Conservation (phyloP, 2,888 invertebrate species). For the Yponomeuta cagnagella region DNA sequence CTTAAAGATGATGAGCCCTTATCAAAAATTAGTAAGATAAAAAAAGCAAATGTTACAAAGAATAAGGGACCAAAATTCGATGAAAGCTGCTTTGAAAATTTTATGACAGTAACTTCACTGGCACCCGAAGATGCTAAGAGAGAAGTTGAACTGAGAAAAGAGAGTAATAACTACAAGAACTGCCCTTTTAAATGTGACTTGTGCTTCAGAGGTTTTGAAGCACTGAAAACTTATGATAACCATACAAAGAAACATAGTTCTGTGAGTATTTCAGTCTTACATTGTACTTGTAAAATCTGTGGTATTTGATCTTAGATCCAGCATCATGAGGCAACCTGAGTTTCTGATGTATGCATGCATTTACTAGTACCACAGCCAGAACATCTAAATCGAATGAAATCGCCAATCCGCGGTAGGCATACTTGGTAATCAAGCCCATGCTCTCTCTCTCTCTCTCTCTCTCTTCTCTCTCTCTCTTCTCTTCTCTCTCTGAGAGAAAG, state of each 20-base stretch:
- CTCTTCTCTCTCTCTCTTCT: too few species aligned
- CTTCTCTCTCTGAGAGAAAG: too few species aligned
- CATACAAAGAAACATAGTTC: constrained; percentile 37
- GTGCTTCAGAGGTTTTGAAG: constrained; percentile 37
- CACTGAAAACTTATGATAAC: constrained; percentile 33
- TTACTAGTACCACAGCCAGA: neutral
- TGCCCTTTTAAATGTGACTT: constrained; percentile 36
- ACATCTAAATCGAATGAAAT: neutral
- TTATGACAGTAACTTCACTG: constrained; percentile 29
- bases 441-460: too few species aligned
- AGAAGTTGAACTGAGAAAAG: constrained; percentile 36
- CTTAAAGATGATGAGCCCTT: neutral
- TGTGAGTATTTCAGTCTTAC: constrained; percentile 27
- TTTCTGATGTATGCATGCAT: neutral
- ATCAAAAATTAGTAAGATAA: neutral
- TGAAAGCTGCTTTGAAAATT: constrained; percentile 30
- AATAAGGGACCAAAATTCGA: constrained; percentile 20
- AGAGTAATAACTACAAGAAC: constrained; percentile 36
- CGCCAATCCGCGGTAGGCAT: too few species aligned
- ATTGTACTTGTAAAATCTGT: neutral
- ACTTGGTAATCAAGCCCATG: too few species aligned
- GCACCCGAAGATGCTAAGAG: constrained; percentile 35
- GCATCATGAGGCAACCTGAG: neutral
- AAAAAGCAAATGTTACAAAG: neutral
- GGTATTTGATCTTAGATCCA: too few species aligned